These are phyloP conservation scores for Anas georgica DNA, from an alignment of 2,797 vertebrate species.

Conservation along the genomic window DNA sequence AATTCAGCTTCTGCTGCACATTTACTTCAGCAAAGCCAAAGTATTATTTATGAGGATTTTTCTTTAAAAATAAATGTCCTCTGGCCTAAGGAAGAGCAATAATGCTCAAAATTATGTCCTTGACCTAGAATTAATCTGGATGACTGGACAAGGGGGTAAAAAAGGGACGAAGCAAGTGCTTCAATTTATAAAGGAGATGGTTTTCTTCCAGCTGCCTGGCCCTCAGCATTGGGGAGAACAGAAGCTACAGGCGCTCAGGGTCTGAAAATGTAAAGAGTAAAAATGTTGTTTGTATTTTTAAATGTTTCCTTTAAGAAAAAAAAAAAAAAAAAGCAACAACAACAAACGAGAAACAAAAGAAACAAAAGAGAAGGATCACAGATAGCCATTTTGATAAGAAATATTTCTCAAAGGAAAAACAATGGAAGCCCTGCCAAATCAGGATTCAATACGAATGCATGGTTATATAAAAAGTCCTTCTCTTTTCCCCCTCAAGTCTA, in stretches of 20 bases:
- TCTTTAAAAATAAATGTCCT: neutral
- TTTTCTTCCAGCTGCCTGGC: neutral
- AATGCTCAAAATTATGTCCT: constrained; percentile 1
- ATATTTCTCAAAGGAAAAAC: neutral
- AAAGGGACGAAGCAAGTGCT: neutral
- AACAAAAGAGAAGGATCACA: neutral
- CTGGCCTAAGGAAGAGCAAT: neutral
- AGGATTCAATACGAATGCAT: neutral
- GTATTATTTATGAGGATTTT: neutral
- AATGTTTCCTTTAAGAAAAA: neutral
- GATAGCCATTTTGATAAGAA: neutral
- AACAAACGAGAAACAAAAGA: neutral
- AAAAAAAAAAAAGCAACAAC: neutral
- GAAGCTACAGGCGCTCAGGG: neutral
- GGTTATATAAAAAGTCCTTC: neutral
- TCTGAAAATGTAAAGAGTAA: neutral
- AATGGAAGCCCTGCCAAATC: neutral
- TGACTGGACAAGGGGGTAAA: neutral
- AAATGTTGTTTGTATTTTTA: neutral
- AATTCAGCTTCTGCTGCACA: neutral
- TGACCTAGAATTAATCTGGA: neutral
- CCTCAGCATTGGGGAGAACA: neutral
- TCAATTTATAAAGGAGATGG: neutral
- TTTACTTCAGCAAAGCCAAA: neutral
- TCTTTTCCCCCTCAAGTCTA: neutral